Evolutionary conservation across 1,140 invertebrate species (phyloP), one percentile per base, ranked within the genome.

Genomic region (Heliconius himera): DNA sequence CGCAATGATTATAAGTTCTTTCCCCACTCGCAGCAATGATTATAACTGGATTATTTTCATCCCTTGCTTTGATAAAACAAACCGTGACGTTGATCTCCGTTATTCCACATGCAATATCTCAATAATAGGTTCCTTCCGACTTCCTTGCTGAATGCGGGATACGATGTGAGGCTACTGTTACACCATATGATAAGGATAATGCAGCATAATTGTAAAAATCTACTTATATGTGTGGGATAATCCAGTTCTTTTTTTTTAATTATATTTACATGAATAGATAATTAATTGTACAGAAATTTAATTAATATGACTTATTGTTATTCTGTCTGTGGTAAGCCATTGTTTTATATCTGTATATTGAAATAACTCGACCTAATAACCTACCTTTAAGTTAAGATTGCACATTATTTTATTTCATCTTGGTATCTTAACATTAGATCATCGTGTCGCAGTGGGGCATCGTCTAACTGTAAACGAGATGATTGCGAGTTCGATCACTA

Each of bases 321-420:
- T 56, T 56, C 54, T 56, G 54, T 56, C 54, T 56, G 54, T 56
- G 54, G 54, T n/a, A 56, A 56, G 8, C 54, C 2, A 56, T 56
- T 56, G 54, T 56, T 56, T 56, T 56, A 56, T 22, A 11, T 56
- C 2, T 56, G 54, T 56, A 4, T 56, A 56, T 46, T 22, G 41
- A 38, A 46, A 73, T 73, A 73, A 38, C 72, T 73, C 33, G 72
- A 73, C 72, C 72, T 26, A 38, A 73, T 73, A 38, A 73, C 72
- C 72, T 73, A 73, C 72, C 72, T 73, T 73, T 73, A 46, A 22
- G 9, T 22, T 22, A 20, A 22, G 54, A 73, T 73, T 46, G 72
- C 41, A 18, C 0, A 36, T 56, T 22, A 11, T 56, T 46, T 46
- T 13, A 46, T 56, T 56, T 56, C 20, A 51, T 51, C 49, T 51